phyloP scores from a whole-genome alignment of 2,113 vertebrate species.

The Rana temporaria region DNA sequence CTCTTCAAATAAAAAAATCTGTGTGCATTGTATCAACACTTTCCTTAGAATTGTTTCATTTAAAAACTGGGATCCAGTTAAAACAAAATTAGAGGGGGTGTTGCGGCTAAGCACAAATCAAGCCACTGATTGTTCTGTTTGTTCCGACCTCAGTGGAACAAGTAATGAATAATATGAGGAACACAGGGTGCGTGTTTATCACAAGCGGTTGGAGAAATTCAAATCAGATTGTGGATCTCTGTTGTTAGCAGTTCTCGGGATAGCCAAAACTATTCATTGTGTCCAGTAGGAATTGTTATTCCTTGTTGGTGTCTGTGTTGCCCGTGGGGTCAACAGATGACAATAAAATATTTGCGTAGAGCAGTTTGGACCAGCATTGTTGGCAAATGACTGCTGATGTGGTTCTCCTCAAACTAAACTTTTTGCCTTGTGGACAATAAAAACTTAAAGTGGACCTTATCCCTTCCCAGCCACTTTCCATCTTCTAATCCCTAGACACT shows the following conservation, averaged over 20 bases:
- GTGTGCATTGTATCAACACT: conserved; percentile 11
- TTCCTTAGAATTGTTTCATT: conserved; percentile 25
- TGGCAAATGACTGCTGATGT: too few relatives aligned
- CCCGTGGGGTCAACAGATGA: too few relatives aligned
- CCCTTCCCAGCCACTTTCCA: too few relatives aligned
- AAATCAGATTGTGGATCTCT: background rate
- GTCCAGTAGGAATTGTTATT: too few relatives aligned
- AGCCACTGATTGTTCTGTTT: background rate
- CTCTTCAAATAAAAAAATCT: conserved; percentile 9
- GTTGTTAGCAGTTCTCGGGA: background rate
- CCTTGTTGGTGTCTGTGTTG: too few relatives aligned
- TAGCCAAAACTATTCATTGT: background rate
- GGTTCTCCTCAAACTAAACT: too few relatives aligned
- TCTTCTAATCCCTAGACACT: too few relatives aligned
- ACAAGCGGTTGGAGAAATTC: background rate
- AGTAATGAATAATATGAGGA: background rate
- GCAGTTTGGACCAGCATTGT: too few relatives aligned
- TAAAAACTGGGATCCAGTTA: conserved; percentile 13
- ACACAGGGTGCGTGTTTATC: background rate
- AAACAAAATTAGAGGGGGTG: conserved; percentile 12
- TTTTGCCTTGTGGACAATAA: too few relatives aligned
- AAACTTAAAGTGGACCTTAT: too few relatives aligned
- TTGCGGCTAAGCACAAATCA: background rate
- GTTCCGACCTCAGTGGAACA: background rate
- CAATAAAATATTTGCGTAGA: too few relatives aligned